These are phyloP conservation scores for Crocuta crocuta DNA, from an alignment of 2,113 vertebrate species.

Conservation along the genomic window DNA sequence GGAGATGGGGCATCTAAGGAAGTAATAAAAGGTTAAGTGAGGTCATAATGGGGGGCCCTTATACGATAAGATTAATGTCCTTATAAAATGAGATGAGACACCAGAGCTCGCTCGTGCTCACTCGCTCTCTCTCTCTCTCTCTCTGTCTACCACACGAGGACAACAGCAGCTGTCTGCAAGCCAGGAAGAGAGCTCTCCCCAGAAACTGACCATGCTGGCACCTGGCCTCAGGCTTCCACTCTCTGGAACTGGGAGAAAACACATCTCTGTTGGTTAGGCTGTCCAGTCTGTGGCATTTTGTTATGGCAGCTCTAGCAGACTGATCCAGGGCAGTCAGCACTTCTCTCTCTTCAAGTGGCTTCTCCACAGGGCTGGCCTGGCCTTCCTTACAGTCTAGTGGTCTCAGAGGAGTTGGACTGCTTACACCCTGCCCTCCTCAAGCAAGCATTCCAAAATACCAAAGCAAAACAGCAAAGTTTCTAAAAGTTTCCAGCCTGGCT, in stretches of 20 bases:
- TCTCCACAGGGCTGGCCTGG: too few species aligned
- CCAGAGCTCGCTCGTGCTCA: not conserved
- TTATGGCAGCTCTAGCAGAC: not conserved
- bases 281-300: not conserved
- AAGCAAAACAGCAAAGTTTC: not conserved
- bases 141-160: not conserved
- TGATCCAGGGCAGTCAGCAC: too few species aligned
- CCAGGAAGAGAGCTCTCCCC: not conserved
- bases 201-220: not conserved
- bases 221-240: not conserved
- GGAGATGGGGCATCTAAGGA: not conserved
- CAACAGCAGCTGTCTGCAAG: not conserved
- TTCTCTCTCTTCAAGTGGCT: not conserved
- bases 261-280: not conserved
- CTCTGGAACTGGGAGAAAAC: not conserved
- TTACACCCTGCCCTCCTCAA: too few species aligned
- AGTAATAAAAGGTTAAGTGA: not conserved
- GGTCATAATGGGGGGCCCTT: not conserved
- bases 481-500: not conserved
- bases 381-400: not conserved
- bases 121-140: not conserved
- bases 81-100: not conserved
- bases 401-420: not conserved
- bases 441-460: not conserved
- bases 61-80: not conserved